Evolutionary conservation across 35 echinoderm and acorn worm genomes (phyloP), one percentile per base, ranked within the genome.

Genomic region (Antedon bifida): DNA sequence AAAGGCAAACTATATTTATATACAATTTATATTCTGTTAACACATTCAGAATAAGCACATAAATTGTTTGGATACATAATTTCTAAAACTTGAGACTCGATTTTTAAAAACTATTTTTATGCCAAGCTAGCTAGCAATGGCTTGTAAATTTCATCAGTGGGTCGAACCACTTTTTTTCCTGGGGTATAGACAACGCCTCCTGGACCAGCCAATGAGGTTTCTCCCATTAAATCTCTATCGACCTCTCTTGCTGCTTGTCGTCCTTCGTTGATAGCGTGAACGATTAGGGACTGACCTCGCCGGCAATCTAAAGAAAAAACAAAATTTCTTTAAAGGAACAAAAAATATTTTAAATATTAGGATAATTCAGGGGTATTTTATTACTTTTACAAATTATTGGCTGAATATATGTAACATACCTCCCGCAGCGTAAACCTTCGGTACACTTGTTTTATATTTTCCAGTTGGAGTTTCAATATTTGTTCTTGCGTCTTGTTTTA

Each of bases 181-280:
- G 90, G 85, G 30, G 90, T 91, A 82, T 86, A 84, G 14, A 99
- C 91, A 39, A 99, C 87, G 7, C 95, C 95, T 35, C 95, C 95
- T 0, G 95, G 95, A 55, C 95, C 95, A 51, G 95, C 86, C 32
- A 99, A 86, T 35, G 85, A 77, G 14, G 95, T 99, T 9, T 39
- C 73, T 21, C 95, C 95, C 95, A 99, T 99, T 76, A 99, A 77
- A 83, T 90, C 81, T 30, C 92, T 34, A 73, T 99, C 95, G 19
- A 99, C 80, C 64, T 99, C 91, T 31, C 95, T 77, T 21, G 95
- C 95, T 35, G 95, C 95, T 79, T 99, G 95, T 4, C 95, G 88
- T 23, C 95, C 95, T 83, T 99, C 95, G 31, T 99, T 99, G 75
- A 99, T 99, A 19, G 95, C 95, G 83, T 99, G 90, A 29, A 99